phyloP scores from a whole-genome alignment of 2,113 vertebrate genomes.

The Pelobates fuscus region DNA sequence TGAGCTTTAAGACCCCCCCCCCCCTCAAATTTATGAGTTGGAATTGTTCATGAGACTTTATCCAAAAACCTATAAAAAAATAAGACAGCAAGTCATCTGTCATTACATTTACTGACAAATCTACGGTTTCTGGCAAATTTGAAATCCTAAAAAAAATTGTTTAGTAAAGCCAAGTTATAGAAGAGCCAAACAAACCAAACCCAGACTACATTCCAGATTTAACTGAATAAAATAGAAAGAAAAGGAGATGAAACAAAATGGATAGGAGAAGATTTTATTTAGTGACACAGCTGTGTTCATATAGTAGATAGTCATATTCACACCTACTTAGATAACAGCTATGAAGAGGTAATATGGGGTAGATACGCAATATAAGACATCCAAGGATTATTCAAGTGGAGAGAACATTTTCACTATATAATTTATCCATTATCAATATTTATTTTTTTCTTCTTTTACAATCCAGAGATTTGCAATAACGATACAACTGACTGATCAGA shows the following conservation, averaged over 20 bases:
- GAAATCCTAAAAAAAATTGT: too few species aligned
- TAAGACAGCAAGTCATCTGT: too few species aligned
- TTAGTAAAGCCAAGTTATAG: too few species aligned
- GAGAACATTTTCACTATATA: slow-evolving; percentile 66
- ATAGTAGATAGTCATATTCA: slow-evolving; percentile 88
- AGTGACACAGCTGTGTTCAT: slow-evolving; percentile 83
- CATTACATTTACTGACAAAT: too few species aligned
- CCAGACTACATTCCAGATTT: too few species aligned
- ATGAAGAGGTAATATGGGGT: slow-evolving; percentile 82
- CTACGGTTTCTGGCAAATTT: too few species aligned
- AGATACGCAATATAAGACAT: slow-evolving; percentile 80
- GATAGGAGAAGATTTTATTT: slow-evolving; percentile 83
- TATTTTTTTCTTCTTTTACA: slow-evolving; percentile 30
- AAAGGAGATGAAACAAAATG: not conserved
- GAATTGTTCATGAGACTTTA: too few species aligned
- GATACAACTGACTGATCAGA: slow-evolving; percentile 55
- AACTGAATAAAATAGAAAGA: too few species aligned
- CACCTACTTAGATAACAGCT: slow-evolving; percentile 87
- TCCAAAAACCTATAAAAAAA: too few species aligned
- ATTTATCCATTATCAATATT: slow-evolving; percentile 36
- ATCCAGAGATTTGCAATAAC: slow-evolving; percentile 54
- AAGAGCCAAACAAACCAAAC: too few species aligned
- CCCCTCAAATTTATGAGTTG: too few species aligned
- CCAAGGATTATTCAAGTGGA: slow-evolving; percentile 79
- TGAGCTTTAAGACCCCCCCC: too few species aligned